These are phyloP conservation scores for Teinopalpus imperialis DNA, from an alignment of 2,888 invertebrate species.

Conservation along the genomic window DNA sequence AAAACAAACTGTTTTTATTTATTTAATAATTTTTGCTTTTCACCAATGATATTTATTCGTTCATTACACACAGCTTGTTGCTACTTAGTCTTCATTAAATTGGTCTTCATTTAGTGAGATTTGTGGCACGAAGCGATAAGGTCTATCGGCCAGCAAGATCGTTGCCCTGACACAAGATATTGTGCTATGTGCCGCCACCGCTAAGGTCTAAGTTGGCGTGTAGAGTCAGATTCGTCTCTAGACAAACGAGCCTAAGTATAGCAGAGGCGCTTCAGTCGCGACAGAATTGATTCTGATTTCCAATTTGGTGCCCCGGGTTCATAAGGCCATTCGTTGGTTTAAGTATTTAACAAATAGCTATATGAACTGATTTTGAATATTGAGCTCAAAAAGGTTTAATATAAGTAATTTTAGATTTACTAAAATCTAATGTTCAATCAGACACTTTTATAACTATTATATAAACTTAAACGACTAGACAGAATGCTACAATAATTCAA, in stretches of 20 bases:
- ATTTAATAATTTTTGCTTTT: too few species aligned
- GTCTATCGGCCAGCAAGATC: slow-evolving; percentile 21
- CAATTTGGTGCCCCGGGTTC: slow-evolving; percentile 34
- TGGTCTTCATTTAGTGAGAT: slow-evolving; percentile 47
- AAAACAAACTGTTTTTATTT: too few species aligned
- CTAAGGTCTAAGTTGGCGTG: slow-evolving; percentile 16
- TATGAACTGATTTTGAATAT: too few species aligned
- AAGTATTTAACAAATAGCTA: too few species aligned
- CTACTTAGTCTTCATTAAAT: slow-evolving; percentile 28
- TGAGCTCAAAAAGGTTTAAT: too few species aligned
- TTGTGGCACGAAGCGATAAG: slow-evolving; percentile 34
- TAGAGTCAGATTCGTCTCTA: slow-evolving; percentile 3
- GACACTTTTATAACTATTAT: too few species aligned
- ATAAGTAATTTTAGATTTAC: too few species aligned
- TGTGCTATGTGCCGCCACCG: background rate
- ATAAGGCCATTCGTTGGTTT: slow-evolving; percentile 10
- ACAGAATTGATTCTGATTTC: slow-evolving; percentile 40
- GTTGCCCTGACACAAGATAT: background rate
- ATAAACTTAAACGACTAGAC: too few species aligned
- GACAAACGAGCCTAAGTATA: slow-evolving; percentile 31
- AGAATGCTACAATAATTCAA: too few species aligned
- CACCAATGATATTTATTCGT: too few species aligned
- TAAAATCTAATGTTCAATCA: too few species aligned
- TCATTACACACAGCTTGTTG: too few species aligned
- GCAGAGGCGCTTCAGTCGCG: slow-evolving; percentile 37